Conservation (phyloP, 64 coral and sea anemone genomes). For the Montipora sp. region DNA sequence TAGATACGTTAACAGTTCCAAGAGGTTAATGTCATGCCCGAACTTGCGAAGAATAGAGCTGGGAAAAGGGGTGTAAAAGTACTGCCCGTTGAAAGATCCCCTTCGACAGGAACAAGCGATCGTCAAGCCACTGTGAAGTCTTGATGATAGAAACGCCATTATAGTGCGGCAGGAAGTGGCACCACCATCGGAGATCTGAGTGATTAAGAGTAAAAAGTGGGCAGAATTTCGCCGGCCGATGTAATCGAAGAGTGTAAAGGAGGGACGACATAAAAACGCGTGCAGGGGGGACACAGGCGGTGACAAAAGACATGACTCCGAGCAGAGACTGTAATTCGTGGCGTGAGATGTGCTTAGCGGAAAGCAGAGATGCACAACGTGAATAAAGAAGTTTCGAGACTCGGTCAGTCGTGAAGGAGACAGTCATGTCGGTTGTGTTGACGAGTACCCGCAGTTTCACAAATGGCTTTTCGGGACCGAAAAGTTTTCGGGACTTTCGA, state of each 20-base stretch:
- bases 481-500: too few species aligned
- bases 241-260: not conserved
- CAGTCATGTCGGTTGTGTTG: not conserved
- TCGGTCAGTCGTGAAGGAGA: not conserved
- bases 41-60: not conserved
- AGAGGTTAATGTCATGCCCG: conserved; percentile 41
- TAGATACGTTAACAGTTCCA: not conserved
- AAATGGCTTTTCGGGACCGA: too few species aligned
- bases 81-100: conserved; percentile 11
- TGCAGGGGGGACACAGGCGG: not conserved
- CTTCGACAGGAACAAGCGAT: conserved; percentile 14
- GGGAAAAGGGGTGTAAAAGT: conserved; percentile 27
- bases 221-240: not conserved
- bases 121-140: conserved; percentile 6
- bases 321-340: conserved; percentile 1
- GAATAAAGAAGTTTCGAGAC: not conserved
- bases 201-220: not conserved
- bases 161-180: not conserved
- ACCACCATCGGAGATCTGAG: not conserved
- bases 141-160: conserved; percentile 23
- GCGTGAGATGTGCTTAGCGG: not conserved
- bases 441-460: not conserved
- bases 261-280: not conserved
- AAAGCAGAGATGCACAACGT: not conserved
- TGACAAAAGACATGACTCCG: not conserved